A percentile compares a stretch with the other conserved stretches of the same genome.
Evolutionary conservation across 23 tunicate genomes (phyloP).

Genomic region (Ciona savignyi): DNA sequence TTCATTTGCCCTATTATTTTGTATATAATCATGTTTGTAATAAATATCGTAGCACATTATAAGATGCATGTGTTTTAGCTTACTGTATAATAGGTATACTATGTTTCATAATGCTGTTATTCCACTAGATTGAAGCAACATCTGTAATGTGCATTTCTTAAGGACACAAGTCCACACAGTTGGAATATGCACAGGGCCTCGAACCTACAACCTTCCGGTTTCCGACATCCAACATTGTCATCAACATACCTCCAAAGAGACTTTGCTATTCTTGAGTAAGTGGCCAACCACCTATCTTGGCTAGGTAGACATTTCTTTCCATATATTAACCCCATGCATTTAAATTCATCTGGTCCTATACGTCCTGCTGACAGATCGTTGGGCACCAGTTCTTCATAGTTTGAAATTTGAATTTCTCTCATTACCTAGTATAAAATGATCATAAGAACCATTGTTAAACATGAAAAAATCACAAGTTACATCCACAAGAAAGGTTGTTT

Average conservation of each 20-base stretch:
- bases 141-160: not conserved
- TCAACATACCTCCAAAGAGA: conserved; percentile 54
- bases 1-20: too few species aligned
- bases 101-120: too few species aligned
- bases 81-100: too few species aligned
- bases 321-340: conserved; percentile 88
- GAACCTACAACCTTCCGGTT: not conserved
- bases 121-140: not conserved
- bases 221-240: not conserved
- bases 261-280: conserved; percentile 79
- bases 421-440: too few species aligned
- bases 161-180: not conserved
- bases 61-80: too few species aligned
- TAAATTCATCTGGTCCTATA: conserved; percentile 64
- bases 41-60: too few species aligned
- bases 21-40: too few species aligned
- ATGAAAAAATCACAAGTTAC: too few species aligned
- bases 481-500: too few species aligned
- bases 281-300: conserved; percentile 94
- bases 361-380: conserved; percentile 71
- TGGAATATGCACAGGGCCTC: not conserved
- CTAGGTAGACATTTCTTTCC: conserved; percentile 95
- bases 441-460: too few species aligned
- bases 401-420: conserved; percentile 44
- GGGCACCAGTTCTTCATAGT: conserved; percentile 84